Percentiles rank a stretch among this genome's conserved stretches.
phyloP scores from a whole-genome alignment of 2,888 invertebrate species.

The Sinotaia quadrata region DNA sequence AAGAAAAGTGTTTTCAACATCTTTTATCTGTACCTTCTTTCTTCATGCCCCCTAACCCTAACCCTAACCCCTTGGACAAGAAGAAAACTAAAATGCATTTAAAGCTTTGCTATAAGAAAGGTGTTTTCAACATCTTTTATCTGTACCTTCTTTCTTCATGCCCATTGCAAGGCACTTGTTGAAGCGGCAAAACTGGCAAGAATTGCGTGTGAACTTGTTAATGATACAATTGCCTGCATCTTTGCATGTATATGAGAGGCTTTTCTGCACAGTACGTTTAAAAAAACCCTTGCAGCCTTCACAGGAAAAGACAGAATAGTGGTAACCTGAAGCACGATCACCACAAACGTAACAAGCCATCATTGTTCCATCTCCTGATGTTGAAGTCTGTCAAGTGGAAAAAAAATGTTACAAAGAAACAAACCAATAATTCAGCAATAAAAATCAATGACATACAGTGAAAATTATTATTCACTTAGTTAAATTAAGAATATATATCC shows the following conservation, averaged over 20 bases:
- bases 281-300: constrained; percentile 73
- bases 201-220: constrained; percentile 70
- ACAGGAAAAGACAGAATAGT: constrained; percentile 71
- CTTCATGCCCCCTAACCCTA: constrained; percentile 73
- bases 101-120: neutral
- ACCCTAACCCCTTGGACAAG: neutral
- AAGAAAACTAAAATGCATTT: neutral
- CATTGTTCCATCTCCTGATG: constrained; percentile 1
- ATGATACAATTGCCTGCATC: constrained; percentile 61
- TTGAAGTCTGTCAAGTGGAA: no score
- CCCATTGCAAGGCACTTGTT: constrained; percentile 69
- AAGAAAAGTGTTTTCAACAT: neutral
- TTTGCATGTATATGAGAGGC: constrained; percentile 68
- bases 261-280: constrained; percentile 71
- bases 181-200: constrained; percentile 70
- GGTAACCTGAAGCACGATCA: constrained; percentile 70
- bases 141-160: constrained; percentile 72
- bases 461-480: no score
- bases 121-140: constrained; percentile 3
- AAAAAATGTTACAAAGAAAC: no score
- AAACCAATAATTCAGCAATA: no score
- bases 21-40: constrained; percentile 69
- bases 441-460: no score
- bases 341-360: constrained; percentile 66
- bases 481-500: no score